Base-by-base conservation (phyloP, 2,888 invertebrate genomes). In the Strigamia maritima region DNA sequence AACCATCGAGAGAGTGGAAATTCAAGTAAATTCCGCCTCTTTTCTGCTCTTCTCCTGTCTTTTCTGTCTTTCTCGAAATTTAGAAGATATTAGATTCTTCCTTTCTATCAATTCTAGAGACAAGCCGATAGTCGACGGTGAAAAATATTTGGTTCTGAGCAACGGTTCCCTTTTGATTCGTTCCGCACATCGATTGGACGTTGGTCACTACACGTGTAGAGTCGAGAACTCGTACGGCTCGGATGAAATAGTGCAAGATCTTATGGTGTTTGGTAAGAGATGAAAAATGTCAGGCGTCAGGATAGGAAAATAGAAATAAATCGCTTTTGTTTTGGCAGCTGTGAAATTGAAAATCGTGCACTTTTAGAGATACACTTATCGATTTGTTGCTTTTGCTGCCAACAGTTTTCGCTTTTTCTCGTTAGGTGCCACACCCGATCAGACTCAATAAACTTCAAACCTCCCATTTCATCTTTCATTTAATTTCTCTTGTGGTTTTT, bases 171-270 rank as follows among this genome's bases (percentile, higher is more conserved):
- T 81, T 10, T 28, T 81, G 0, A 81, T 81, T 54, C 77, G 78
- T 22, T 38, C 74, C n/a, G 79, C 80, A n/a, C 79, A 80, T 40
- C 44, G 81, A n/a, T 19, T 35, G 2, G 80, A 81, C 76, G 79
- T 22, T 1, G 81, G 80, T 19, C 76, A 80, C 28, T 81, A 80
- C 60, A 44, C 76, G 19, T 81, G 81, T 24, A 35, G 70, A 70
- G 80, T 81, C 1, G 80, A 81, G 26, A 81, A 81, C 65, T 35
- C 40, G 2, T 81, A 49, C 24, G 81, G 81, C 2, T n/a, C 60
- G 14, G 81, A 81, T 31, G 80, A 81, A 75, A 60, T 81, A 10
- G 26, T 40, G 6, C 81, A 81, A 70, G 81, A 81, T 77, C 79
- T 81, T 8, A 54, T 79, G 26, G 75, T 81, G 40, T 44, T 79